Evolutionary conservation across 37 sponge, comb jelly and placozoan genomes (phyloP).

Genomic region (Cliona cf. orientalis): DNA sequence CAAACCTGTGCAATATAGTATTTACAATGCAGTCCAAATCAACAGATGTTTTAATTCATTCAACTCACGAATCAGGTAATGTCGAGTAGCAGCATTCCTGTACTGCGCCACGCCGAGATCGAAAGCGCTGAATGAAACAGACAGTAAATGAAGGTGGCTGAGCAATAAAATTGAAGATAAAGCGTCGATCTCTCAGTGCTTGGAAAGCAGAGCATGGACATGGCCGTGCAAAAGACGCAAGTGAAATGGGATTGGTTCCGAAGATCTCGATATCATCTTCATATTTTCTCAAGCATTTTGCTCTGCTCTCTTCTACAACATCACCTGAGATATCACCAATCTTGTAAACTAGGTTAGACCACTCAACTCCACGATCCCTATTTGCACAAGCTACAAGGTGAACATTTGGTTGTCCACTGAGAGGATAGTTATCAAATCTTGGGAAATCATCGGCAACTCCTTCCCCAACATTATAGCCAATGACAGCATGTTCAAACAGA

Average conservation of each 20-base stretch:
- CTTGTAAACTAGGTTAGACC: constrained; percentile 32
- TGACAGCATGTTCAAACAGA: constrained; percentile 2
- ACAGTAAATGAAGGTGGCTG: too few relatives aligned
- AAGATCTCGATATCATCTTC: constrained; percentile 1
- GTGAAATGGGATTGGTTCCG: not conserved
- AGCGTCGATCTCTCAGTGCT: too few relatives aligned
- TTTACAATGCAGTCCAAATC: too few relatives aligned
- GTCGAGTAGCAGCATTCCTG: too few relatives aligned
- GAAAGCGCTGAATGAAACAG: too few relatives aligned
- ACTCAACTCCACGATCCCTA: not conserved
- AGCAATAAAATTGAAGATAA: too few relatives aligned
- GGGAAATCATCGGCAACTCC: not conserved
- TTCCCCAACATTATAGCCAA: constrained; percentile 60
- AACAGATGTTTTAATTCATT: too few relatives aligned
- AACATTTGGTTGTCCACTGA: constrained; percentile 5
- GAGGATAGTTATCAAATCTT: constrained; percentile 35
- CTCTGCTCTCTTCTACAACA: not conserved
- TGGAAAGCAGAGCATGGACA: constrained; percentile 66
- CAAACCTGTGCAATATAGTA: too few relatives aligned
- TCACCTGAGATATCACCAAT: constrained; percentile 18
- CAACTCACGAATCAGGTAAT: too few relatives aligned
- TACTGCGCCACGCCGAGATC: too few relatives aligned
- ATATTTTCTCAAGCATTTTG: constrained; percentile 5
- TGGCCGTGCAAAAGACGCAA: not conserved
- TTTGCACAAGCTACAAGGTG: constrained; percentile 12